Evolutionary conservation across 2,797 vertebrate species (phyloP).

Genomic region (Myripristis murdjan): DNA sequence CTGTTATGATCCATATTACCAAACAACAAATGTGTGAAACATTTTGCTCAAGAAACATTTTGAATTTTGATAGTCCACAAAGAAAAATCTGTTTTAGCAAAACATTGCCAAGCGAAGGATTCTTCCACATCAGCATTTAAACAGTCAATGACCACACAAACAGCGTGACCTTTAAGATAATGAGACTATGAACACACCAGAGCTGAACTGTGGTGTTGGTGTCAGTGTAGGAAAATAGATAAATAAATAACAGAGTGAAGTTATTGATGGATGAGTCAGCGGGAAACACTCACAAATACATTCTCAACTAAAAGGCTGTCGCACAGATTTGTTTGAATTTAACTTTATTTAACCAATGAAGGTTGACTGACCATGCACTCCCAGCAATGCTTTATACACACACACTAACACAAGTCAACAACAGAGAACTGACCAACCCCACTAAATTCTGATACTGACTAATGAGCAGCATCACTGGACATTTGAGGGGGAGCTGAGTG

Average conservation of each 20-base stretch:
- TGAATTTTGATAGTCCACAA: too few species aligned
- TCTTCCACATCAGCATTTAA: background rate
- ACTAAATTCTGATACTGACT: background rate
- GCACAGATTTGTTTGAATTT: conserved; percentile 24
- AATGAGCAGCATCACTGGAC: background rate
- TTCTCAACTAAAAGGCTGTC: background rate
- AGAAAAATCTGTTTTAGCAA: background rate
- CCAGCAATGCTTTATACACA: background rate
- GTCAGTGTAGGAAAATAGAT: background rate
- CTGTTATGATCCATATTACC: too few species aligned
- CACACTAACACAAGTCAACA: background rate
- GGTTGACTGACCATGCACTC: background rate
- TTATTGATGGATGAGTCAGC: background rate
- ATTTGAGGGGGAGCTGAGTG: background rate
- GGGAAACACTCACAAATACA: conserved; percentile 5
- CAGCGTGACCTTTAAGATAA: conserved; percentile 41
- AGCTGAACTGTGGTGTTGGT: conserved; percentile 20
- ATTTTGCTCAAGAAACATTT: too few species aligned
- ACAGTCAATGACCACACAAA: conserved; percentile 3
- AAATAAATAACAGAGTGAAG: background rate
- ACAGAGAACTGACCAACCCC: background rate
- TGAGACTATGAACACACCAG: conserved; percentile 2
- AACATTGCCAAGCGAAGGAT: conserved; percentile 16
- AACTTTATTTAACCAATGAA: conserved; percentile 18
- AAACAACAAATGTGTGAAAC: too few species aligned